Evolutionary conservation across 2,888 invertebrate genomes (phyloP), one percentile per base, ranked within the genome.

Genomic region (Diadegma fenestrale): DNA sequence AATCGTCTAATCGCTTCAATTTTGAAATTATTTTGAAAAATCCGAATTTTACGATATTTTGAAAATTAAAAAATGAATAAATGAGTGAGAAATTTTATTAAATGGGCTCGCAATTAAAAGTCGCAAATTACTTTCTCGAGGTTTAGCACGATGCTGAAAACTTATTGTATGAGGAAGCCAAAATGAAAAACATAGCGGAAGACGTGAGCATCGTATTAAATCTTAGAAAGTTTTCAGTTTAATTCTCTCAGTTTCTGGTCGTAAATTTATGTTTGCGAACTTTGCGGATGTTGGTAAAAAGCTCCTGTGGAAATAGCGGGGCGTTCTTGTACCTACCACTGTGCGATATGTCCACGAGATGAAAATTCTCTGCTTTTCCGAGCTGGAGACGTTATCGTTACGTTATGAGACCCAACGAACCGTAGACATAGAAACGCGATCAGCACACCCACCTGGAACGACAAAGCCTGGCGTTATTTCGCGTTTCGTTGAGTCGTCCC

Each of bases 381-480:
- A 89, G 92, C 92, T 87, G 91, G 89, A 88, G 90, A 90, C 89
- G 91, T 90, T 88, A 91, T 90, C 88, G 92, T 93, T 89, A 91
- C 89, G 91, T 93, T 94, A 91, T 92, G 92, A 93, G 92, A 93
- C 91, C 92, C 92, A 90, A 89, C 89, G 90, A 93, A 92, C 92
- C 92, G 92, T 90, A 93, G 92, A 91, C 92, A 92, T 93, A 95
- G 94, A 93, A 95, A 94, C 94, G 95, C 95, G 95, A 95, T 95
- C 94, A 95, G 95, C 94, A 95, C 95, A 95, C 95, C 95, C 95
- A 95, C 95, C 95, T 95, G 94, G 64, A 94, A 94, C 78, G 22
- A 86, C 33, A 68, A 69, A 78, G 8, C 58, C 4, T 17, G 1
- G 22, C 33, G 19, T 71, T 54, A 58, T 26, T 22, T 22, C 54